Evolutionary conservation across 30 jellyfish, hydroid and myxozoan genomes (phyloP).

Genomic region (Pseudorhiza aurosa): DNA sequence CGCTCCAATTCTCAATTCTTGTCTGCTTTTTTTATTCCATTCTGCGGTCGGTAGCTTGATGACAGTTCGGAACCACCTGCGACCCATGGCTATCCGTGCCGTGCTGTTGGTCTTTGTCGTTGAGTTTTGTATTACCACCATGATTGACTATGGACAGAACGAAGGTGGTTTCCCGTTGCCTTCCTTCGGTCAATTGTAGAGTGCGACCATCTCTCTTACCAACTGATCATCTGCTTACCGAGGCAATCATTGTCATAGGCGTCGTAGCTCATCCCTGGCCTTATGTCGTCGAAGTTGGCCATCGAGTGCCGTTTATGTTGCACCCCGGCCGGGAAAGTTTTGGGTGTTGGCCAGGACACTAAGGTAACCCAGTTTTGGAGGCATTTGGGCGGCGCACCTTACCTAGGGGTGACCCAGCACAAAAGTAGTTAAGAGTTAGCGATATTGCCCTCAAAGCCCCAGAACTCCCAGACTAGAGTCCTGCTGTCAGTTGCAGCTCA

Average conservation of each 20-base stretch:
- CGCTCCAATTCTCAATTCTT: slow-evolving; percentile 50
- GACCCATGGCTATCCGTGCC: slow-evolving; percentile 27
- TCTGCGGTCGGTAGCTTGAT: slow-evolving; percentile 31
- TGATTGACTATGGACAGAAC: neutral
- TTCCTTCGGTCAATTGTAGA: neutral
- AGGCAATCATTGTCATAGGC: neutral
- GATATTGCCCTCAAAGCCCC: neutral
- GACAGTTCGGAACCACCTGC: slow-evolving; percentile 49
- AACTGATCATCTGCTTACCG: neutral
- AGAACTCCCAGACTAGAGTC: neutral
- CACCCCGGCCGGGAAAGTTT: too few relatives aligned
- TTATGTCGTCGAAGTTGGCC: neutral
- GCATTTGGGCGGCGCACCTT: neutral
- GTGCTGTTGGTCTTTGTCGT: slow-evolving; percentile 10
- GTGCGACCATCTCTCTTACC: neutral
- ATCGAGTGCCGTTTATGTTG: neutral
- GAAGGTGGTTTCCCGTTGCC: neutral
- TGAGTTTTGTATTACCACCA: neutral
- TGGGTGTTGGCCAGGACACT: too few relatives aligned
- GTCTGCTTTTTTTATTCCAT: neutral
- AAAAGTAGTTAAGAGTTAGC: neutral
- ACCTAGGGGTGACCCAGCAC: neutral
- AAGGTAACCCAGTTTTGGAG: too few relatives aligned
- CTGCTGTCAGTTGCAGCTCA: neutral
- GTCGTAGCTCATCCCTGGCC: neutral